Percentiles rank a stretch among this genome's conserved stretches.
Evolutionary conservation across 2,888 invertebrate species (phyloP).

Genomic region (Sipha maydis): DNA sequence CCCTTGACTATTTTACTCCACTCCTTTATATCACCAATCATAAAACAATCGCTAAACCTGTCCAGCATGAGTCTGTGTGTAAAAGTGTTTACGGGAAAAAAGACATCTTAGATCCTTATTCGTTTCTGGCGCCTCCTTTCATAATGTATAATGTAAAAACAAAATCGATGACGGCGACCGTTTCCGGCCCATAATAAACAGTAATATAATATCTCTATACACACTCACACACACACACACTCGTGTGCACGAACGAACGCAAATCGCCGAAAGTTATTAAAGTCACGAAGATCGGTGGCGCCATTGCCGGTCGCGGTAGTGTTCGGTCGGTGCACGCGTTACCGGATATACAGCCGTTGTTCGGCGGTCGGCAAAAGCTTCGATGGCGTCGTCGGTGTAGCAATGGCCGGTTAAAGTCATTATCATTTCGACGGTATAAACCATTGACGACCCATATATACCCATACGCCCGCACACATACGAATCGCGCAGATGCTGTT

Average conservation of each 20-base stretch:
- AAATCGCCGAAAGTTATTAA: constrained; percentile 9
- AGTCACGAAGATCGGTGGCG: constrained; percentile 14
- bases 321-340: not conserved
- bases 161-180: not conserved
- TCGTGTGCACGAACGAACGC: not conserved
- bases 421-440: constrained; percentile 34
- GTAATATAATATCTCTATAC: not conserved
- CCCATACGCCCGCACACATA: not conserved
- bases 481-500: not conserved
- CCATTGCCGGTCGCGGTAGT: not conserved
- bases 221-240: not conserved
- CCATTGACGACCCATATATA: not conserved
- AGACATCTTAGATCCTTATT: not conserved
- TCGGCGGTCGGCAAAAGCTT: not conserved
- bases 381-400: not conserved
- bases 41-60: not conserved
- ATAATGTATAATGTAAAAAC: not conserved
- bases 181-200: constrained; percentile 13
- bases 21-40: not conserved
- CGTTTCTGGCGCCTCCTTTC: not conserved
- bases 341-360: not conserved
- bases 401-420: not conserved
- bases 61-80: not conserved
- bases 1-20: not conserved
- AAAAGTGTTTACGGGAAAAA: not conserved